phyloP scores from a whole-genome alignment of 2,888 invertebrate species.

The Choristoneura rosaceana region DNA sequence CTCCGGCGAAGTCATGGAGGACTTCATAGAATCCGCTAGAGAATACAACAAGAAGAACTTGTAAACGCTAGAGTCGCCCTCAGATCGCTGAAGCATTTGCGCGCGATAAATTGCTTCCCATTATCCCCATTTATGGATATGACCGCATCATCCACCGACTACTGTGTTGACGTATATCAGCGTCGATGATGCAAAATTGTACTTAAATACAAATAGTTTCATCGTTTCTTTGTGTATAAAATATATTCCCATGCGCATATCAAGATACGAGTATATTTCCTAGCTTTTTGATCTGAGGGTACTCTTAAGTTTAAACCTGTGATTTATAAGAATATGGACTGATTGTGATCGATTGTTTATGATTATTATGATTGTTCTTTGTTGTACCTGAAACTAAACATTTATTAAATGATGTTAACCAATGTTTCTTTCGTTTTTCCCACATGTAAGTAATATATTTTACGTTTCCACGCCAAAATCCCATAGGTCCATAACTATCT shows the following conservation, averaged over 20 bases:
- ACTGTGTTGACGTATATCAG: too few species aligned
- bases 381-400: conserved; percentile 43
- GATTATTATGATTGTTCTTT: conserved; percentile 35
- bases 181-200: not conserved
- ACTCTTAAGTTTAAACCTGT: conserved; percentile 33
- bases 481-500: too few species aligned
- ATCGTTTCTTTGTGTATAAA: not conserved
- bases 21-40: conserved; percentile 70
- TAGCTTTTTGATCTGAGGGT: not conserved
- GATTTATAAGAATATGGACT: conserved; percentile 35
- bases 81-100: not conserved
- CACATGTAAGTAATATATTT: too few species aligned
- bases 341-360: conserved; percentile 36
- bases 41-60: conserved; percentile 65
- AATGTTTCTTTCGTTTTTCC: not conserved
- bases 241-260: not conserved
- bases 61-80: conserved; percentile 54
- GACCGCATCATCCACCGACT: not conserved
- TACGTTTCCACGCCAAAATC: too few species aligned
- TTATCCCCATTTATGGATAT: not conserved
- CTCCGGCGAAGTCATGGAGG: conserved; percentile 72
- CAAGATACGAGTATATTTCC: too few species aligned
- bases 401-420: conserved; percentile 39
- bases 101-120: not conserved
- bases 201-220: not conserved